Percentiles rank a stretch among this genome's conserved stretches.
These are phyloP conservation scores for Gryon sp. DNA, from an alignment of 1,140 invertebrate genomes.

Conservation along the genomic window DNA sequence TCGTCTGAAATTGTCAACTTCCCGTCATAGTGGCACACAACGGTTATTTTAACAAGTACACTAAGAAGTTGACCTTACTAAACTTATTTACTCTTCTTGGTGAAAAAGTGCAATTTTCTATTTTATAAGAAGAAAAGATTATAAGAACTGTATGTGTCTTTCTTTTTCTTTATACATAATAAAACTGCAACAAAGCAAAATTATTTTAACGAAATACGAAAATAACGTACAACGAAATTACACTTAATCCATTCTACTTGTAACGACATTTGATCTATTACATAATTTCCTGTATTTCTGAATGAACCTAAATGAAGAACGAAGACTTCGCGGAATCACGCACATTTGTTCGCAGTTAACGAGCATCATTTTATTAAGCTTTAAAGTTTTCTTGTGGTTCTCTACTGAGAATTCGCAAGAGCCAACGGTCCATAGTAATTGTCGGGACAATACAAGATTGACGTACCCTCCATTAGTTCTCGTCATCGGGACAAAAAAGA, in stretches of 20 bases:
- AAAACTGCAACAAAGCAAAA: too few relatives aligned
- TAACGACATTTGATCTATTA: background rate
- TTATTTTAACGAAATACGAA: too few relatives aligned
- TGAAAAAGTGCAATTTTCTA: too few relatives aligned
- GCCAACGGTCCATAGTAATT: constrained; percentile 33
- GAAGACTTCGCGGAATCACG: constrained; percentile 22
- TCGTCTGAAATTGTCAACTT: too few relatives aligned
- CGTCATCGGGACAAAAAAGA: constrained; percentile 44
- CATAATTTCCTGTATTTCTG: constrained; percentile 15
- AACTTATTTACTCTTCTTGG: too few relatives aligned
- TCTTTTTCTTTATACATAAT: too few relatives aligned
- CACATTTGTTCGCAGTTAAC: constrained; percentile 34
- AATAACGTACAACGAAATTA: background rate
- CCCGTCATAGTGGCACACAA: too few relatives aligned
- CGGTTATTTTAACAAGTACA: too few relatives aligned
- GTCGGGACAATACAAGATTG: constrained; percentile 50
- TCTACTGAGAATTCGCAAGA: constrained; percentile 35
- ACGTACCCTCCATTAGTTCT: constrained; percentile 38
- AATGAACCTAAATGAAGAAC: constrained; percentile 27
- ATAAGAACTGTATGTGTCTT: too few relatives aligned
- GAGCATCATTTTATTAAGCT: constrained; percentile 30
- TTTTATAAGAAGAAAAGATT: too few relatives aligned
- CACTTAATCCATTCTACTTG: constrained; percentile 8
- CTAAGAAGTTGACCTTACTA: too few relatives aligned
- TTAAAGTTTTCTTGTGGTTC: constrained; percentile 25